Evolutionary conservation across 2,888 invertebrate genomes (phyloP).

Genomic region (Epistrophella euchroma): DNA sequence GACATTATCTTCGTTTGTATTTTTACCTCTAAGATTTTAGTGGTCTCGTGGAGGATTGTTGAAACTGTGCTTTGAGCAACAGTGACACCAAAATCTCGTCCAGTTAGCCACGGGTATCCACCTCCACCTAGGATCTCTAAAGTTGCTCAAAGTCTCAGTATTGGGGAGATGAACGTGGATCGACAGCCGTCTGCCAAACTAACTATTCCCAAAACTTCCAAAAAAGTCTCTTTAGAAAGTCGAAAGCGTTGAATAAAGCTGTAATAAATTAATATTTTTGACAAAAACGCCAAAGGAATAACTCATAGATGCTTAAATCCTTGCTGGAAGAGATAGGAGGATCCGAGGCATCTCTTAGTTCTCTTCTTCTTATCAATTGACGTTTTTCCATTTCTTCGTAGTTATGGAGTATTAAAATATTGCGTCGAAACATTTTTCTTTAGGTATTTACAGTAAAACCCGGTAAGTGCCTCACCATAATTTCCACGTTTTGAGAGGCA

Average conservation of each 20-base stretch:
- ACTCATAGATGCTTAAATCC: background rate
- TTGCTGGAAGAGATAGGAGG: background rate
- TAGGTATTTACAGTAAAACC: no score
- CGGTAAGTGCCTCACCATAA: no score
- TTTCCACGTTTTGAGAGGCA: no score
- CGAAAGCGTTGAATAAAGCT: conserved; percentile 22
- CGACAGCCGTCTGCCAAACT: background rate
- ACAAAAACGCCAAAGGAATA: background rate
- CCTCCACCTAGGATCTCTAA: no score
- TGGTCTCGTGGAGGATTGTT: no score
- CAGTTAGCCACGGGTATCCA: no score
- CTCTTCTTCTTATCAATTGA: background rate
- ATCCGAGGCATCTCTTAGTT: background rate
- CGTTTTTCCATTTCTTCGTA: background rate
- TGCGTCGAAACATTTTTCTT: background rate
- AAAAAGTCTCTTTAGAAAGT: conserved; percentile 23
- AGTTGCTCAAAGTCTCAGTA: no score
- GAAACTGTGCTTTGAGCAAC: no score
- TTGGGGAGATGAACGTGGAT: no score
- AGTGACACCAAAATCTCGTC: no score
- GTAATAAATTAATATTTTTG: background rate
- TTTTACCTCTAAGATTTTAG: no score
- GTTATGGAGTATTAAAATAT: background rate
- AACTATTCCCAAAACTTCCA: background rate
- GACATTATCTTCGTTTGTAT: no score